Conservation (phyloP, 2,113 vertebrate genomes). For the Diphyllodes magnificus region DNA sequence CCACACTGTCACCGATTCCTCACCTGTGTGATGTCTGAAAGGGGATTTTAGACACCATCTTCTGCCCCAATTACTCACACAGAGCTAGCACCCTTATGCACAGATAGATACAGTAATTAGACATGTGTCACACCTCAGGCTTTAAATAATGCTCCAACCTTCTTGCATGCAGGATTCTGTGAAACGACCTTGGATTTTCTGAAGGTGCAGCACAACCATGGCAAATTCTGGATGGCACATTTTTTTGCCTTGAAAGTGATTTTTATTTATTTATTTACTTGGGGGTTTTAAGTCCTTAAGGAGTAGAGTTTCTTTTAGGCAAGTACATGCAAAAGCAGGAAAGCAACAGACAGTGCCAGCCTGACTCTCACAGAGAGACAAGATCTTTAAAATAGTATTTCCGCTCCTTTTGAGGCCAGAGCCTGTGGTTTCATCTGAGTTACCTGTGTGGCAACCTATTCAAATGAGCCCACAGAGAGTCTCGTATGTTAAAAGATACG, state of each 20-base stretch:
- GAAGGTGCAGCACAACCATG: not conserved
- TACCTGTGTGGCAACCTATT: conserved; percentile 54
- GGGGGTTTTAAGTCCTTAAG: not conserved
- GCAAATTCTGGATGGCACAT: not conserved
- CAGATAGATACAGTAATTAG: not conserved
- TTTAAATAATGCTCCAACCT: not conserved
- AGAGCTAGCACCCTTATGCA: not conserved
- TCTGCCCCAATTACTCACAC: conserved; percentile 14
- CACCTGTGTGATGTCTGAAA: conserved; percentile 4
- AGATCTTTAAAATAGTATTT: conserved; percentile 52
- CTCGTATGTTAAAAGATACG: not conserved
- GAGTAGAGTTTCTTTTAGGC: not conserved
- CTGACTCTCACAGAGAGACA: conserved; percentile 3
- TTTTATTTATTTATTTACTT: conserved; percentile 10
- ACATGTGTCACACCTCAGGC: not conserved
- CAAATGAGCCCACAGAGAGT: conserved; percentile 12
- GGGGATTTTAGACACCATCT: conserved; percentile 33
- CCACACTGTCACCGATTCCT: conserved; percentile 36
- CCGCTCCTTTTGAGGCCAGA: conserved; percentile 38
- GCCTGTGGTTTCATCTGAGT: conserved; percentile 50
- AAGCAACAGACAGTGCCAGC: conserved; percentile 5
- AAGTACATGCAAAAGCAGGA: not conserved
- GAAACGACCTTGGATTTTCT: not conserved
- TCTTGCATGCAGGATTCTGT: not conserved
- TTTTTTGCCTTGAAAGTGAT: not conserved